Evolutionary conservation across 2,797 vertebrate species (phyloP).

Genomic region (Delichon dasypus): DNA sequence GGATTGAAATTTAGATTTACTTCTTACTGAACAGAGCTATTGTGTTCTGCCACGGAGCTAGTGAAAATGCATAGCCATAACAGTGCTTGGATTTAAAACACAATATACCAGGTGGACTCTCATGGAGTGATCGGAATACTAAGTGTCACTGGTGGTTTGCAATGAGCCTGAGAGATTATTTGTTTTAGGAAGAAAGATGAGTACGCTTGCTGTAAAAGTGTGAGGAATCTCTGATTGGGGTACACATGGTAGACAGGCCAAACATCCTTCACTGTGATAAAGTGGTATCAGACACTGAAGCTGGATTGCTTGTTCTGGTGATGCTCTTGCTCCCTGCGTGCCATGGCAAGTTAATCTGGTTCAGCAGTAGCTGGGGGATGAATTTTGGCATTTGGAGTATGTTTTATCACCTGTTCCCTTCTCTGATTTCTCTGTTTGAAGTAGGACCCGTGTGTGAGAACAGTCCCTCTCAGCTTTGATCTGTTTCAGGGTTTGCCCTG

Average conservation of each 20-base stretch:
- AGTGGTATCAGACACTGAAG: neutral
- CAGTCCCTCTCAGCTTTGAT: neutral
- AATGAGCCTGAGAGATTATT: conserved; percentile 9
- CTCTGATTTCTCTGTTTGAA: neutral
- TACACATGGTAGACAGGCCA: neutral
- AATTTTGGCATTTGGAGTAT: conserved; percentile 10
- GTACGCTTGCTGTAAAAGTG: neutral
- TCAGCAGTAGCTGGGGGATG: neutral
- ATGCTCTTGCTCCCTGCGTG: neutral
- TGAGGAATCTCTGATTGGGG: conserved; percentile 1
- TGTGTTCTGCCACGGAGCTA: neutral
- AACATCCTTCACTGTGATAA: conserved; percentile 33
- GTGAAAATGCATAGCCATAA: neutral
- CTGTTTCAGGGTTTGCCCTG: neutral
- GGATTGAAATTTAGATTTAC: conserved; percentile 38
- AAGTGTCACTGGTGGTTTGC: neutral
- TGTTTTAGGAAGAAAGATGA: conserved; percentile 36
- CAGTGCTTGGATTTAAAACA: neutral
- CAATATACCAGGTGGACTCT: conserved; percentile 15
- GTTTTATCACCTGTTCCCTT: neutral
- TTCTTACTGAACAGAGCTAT: conserved; percentile 4
- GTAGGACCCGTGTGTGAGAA: neutral
- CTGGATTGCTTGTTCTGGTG: neutral
- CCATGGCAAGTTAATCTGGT: conserved; percentile 18
- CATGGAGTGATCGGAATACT: neutral